Evolutionary conservation across 2,113 vertebrate species (phyloP).

Genomic region (Monopterus albus): DNA sequence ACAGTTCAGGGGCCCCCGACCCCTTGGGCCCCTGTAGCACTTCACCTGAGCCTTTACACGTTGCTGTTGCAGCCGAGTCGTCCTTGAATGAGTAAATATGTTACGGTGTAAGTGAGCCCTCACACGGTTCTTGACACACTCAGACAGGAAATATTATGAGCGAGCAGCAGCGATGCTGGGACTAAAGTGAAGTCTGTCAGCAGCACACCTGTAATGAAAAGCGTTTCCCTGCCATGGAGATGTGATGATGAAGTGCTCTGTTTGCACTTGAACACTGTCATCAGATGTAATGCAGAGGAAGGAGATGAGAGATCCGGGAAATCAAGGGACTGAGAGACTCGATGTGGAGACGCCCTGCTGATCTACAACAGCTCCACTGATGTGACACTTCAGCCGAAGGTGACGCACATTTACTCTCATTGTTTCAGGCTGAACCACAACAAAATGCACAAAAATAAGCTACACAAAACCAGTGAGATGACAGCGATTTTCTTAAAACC

Average conservation of each 20-base stretch:
- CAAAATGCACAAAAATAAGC: not conserved
- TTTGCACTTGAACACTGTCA: constrained; percentile 32
- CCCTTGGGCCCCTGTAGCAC: too few species aligned
- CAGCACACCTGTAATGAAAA: constrained; percentile 11
- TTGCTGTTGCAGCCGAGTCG: too few species aligned
- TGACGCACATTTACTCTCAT: not conserved
- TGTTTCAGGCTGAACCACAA: constrained; percentile 9
- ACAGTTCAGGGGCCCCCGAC: too few species aligned
- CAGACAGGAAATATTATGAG: not conserved
- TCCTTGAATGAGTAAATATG: too few species aligned
- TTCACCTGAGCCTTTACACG: too few species aligned
- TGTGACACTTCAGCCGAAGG: constrained; percentile 28
- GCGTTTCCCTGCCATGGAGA: not conserved
- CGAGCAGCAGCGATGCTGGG: not conserved
- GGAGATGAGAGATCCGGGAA: not conserved
- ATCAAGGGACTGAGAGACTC: constrained; percentile 11
- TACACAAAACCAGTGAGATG: not conserved
- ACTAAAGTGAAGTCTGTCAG: constrained; percentile 32
- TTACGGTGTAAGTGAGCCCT: not conserved
- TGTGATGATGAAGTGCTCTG: not conserved
- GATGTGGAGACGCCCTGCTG: constrained; percentile 22
- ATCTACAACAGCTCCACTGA: not conserved
- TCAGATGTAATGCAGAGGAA: constrained; percentile 45
- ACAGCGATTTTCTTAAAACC: too few species aligned
- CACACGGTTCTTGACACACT: not conserved